Evolutionary conservation across 2,888 invertebrate genomes (phyloP).

Genomic region (Drosophila nr. medialis): DNA sequence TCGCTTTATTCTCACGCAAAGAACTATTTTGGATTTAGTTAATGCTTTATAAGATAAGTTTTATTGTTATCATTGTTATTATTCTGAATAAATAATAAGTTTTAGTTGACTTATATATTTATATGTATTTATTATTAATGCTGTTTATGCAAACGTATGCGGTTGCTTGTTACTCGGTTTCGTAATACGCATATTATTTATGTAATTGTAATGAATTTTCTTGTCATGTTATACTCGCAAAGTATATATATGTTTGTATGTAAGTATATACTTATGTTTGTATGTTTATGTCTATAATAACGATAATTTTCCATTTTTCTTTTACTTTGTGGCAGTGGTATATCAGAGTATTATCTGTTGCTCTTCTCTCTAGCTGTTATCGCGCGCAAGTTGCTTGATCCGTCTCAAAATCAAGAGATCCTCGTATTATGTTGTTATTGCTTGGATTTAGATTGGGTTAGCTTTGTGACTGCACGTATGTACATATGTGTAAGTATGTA

Average conservation of each 20-base stretch:
- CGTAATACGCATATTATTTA: slow-evolving; percentile 44
- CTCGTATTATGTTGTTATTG: slow-evolving; percentile 11
- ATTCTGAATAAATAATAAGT: slow-evolving; percentile 76
- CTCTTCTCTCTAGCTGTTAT: slow-evolving; percentile 35
- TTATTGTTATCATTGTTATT: slow-evolving; percentile 73
- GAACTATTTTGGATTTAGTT: slow-evolving; percentile 83
- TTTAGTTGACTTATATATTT: slow-evolving; percentile 68
- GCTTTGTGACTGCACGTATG: slow-evolving; percentile 42
- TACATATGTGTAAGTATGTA: slow-evolving; percentile 37
- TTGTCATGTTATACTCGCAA: slow-evolving; percentile 52
- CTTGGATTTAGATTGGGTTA: slow-evolving; percentile 20
- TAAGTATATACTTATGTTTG: slow-evolving; percentile 34
- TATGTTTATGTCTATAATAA: slow-evolving; percentile 63
- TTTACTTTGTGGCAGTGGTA: slow-evolving; percentile 81
- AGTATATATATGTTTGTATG: slow-evolving; percentile 48
- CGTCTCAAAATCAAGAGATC: slow-evolving; percentile 6
- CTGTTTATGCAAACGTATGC: slow-evolving; percentile 57
- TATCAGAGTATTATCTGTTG: slow-evolving; percentile 76
- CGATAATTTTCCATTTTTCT: slow-evolving; percentile 44
- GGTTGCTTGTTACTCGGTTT: slow-evolving; percentile 36
- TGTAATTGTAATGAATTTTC: slow-evolving; percentile 48
- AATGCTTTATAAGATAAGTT: slow-evolving; percentile 69
- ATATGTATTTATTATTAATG: slow-evolving; percentile 60
- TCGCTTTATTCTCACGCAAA: slow-evolving; percentile 85
- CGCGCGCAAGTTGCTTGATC: slow-evolving; percentile 21